These are phyloP conservation scores for Actenoides hombroni DNA, from an alignment of 2,113 vertebrate genomes.

Conservation along the genomic window DNA sequence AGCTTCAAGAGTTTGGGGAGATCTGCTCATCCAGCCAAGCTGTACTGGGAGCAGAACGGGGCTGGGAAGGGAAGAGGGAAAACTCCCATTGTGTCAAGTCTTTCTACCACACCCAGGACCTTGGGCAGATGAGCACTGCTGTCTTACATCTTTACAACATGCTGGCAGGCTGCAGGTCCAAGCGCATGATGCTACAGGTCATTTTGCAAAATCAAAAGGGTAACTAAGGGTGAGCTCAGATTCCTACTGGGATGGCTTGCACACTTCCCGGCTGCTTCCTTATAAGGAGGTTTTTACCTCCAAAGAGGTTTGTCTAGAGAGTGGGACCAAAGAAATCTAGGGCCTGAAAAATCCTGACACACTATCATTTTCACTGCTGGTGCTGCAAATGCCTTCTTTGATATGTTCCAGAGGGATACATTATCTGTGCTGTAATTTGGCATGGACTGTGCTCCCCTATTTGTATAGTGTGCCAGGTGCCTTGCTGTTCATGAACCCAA, in stretches of 20 bases:
- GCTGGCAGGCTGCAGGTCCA: background rate
- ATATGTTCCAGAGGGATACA: background rate
- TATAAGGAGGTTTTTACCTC: background rate
- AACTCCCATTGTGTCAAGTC: background rate
- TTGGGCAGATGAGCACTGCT: fast-evolving
- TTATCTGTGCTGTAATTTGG: conserved; percentile 33
- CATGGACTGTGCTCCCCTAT: conserved; percentile 1
- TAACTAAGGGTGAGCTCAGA: background rate
- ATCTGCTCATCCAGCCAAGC: background rate
- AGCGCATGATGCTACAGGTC: fast-evolving
- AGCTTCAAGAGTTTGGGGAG: background rate
- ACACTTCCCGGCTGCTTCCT: background rate
- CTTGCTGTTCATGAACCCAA: conserved; percentile 34
- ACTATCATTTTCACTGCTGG: conserved; percentile 1
- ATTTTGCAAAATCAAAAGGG: background rate
- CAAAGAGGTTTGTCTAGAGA: background rate
- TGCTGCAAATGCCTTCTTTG: background rate
- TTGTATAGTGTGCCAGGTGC: conserved; percentile 29
- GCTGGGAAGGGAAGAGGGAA: background rate
- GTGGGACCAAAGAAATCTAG: background rate
- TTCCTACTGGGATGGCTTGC: background rate
- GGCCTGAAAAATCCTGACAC: background rate
- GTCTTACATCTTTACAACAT: background rate
- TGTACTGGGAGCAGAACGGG: background rate
- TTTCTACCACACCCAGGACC: background rate